A percentile compares a stretch with the other conserved stretches of the same genome.
Conservation (phyloP, 2,797 vertebrate genomes). For the Odontamblyopus lacepedii region DNA sequence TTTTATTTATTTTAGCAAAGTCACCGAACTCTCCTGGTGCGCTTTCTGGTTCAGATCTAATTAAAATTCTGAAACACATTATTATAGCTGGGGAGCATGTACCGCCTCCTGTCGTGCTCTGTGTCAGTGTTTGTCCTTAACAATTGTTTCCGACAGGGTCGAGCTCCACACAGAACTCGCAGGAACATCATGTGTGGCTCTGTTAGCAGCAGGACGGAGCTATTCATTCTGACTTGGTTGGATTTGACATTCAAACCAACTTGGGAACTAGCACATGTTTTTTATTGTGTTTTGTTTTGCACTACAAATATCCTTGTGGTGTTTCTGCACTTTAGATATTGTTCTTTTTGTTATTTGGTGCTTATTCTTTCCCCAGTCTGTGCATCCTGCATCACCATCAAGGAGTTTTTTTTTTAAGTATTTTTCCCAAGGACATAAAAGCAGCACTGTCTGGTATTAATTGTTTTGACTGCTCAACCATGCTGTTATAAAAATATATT, state of each 20-base stretch:
- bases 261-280: not conserved
- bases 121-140: not conserved
- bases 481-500: too few species aligned
- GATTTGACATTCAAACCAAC: not conserved
- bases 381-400: too few species aligned
- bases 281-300: too few species aligned
- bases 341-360: too few species aligned
- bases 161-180: not conserved
- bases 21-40: not conserved
- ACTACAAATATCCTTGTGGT: too few species aligned
- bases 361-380: too few species aligned
- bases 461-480: too few species aligned
- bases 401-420: too few species aligned
- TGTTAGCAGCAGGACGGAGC: not conserved
- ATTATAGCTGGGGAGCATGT: not conserved
- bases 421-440: too few species aligned
- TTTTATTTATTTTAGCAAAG: not conserved
- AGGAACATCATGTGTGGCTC: not conserved
- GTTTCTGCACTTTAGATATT: too few species aligned
- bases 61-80: slow-evolving; percentile 3
- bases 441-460: too few species aligned
- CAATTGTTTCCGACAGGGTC: not conserved
- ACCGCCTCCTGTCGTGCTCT: not conserved
- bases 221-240: not conserved
- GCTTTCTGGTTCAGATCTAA: not conserved